Base-by-base conservation (phyloP, 2,888 invertebrate genomes). In the Scaptomyza tumidula region DNA sequence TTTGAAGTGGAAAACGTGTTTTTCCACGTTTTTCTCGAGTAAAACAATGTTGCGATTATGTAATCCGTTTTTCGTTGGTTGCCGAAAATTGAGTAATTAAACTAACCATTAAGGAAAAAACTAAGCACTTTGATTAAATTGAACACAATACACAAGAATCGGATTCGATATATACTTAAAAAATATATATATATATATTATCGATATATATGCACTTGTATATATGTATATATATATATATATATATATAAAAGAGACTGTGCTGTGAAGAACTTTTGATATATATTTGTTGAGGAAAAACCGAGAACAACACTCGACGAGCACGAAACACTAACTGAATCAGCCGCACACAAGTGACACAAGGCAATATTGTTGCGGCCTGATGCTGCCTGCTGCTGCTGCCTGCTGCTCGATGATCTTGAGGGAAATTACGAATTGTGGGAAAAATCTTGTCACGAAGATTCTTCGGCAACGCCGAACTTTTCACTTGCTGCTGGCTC, bases 291-390 rank as follows among this genome's bases (percentile, higher is more conserved):
- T 85, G 89, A 90, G 87, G 91, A 91, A 88, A 74, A 89, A 90
- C 90, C 91, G 90, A 91, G 92, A 91, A 91, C 91, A 92, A 92
- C 90, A 91, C 91, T 91, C 91, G 91, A 91, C 92, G 91, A 92
- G 90, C 90, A 92, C 91, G 90, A 91, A 91, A 91, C 91, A 91
- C 91, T 89, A 91, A 91, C 91, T 91, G 90, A 92, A 63, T 63
- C 62, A 56, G 56, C 44, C 33, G 31, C 55, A 60, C 57, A 44
- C 59, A 52, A 59, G 13, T 56, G 71, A 63, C 71, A 80, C 81
- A 67, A 77, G 71, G 48, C 62, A 54, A 27, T n/a, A 52, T 57
- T 54, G 55, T 14, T 73, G 52, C 45, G 43, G 31, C 53, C 53
- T 16, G 50, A n/a, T 50, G 45, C 44, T 53, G n/a, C n/a, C n/a